These are phyloP conservation scores for Chaitophorus viminalis DNA, from an alignment of 2,888 invertebrate genomes.

Conservation along the genomic window DNA sequence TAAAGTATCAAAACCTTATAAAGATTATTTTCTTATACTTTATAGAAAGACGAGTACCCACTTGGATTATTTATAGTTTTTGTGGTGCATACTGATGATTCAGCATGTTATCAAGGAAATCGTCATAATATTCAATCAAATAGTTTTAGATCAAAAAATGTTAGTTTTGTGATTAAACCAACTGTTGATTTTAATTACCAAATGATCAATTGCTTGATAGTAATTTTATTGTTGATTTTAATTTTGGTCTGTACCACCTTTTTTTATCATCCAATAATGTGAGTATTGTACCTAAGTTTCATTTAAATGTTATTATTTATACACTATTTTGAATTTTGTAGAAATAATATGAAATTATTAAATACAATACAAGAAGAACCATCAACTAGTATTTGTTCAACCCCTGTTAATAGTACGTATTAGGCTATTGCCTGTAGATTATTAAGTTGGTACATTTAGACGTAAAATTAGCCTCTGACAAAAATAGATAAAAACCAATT, in stretches of 20 bases:
- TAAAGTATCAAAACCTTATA: not conserved
- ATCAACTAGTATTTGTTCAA: slow-evolving; percentile 39
- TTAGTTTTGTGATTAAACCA: slow-evolving; percentile 38
- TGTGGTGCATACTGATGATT: slow-evolving; percentile 69
- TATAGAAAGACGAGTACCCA: slow-evolving; percentile 67
- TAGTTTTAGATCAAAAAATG: slow-evolving; percentile 22
- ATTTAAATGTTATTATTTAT: not conserved
- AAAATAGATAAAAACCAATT: not conserved
- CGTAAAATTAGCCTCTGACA: too few relatives aligned
- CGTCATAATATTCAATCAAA: not conserved
- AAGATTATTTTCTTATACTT: slow-evolving; percentile 53
- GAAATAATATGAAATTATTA: slow-evolving; percentile 14
- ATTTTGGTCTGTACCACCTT: slow-evolving; percentile 36
- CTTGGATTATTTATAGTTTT: slow-evolving; percentile 70
- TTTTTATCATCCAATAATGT: slow-evolving; percentile 35
- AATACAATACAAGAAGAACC: slow-evolving; percentile 35
- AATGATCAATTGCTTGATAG: slow-evolving; percentile 41
- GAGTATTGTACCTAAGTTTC: not conserved
- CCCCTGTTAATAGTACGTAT: slow-evolving; percentile 37
- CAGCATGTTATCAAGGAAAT: slow-evolving; percentile 64
- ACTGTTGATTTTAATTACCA: slow-evolving; percentile 57
- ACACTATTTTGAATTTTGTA: not conserved
- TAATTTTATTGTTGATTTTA: slow-evolving; percentile 11
- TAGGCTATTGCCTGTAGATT: not conserved
- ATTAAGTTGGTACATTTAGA: not conserved